Evolutionary conservation across 2,888 invertebrate species (phyloP).

Genomic region (Smittia aterrima): DNA sequence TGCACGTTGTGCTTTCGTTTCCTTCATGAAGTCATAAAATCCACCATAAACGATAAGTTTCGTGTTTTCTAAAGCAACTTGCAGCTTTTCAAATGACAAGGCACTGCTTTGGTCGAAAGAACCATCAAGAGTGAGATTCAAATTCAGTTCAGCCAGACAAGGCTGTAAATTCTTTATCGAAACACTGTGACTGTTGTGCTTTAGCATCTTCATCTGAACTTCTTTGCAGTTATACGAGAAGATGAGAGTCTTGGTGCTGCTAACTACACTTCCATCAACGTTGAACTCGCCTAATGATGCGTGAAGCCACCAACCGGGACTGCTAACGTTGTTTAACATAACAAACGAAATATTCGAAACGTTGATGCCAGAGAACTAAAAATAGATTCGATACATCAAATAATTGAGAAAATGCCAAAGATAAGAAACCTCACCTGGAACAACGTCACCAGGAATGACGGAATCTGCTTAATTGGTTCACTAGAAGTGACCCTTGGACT

Average conservation of each 20-base stretch:
- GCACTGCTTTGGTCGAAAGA: constrained; percentile 78
- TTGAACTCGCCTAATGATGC: constrained; percentile 68
- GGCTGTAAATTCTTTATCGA: constrained; percentile 57
- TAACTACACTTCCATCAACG: constrained; percentile 66
- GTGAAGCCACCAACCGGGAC: constrained; percentile 68
- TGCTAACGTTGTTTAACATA: constrained; percentile 60
- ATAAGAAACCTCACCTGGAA: constrained; percentile 63
- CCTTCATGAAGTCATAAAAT: constrained; percentile 55
- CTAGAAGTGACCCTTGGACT: constrained; percentile 46
- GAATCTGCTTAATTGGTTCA: constrained; percentile 58
- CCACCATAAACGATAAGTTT: constrained; percentile 56
- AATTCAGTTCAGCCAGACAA: constrained; percentile 69
- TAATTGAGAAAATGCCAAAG: background rate
- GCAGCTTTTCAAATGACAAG: constrained; percentile 69
- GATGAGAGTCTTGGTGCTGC: constrained; percentile 66
- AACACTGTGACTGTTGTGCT: constrained; percentile 5
- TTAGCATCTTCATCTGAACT: constrained; percentile 50
- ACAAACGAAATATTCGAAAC: constrained; percentile 69
- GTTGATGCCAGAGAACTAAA: constrained; percentile 81
- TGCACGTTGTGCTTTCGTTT: constrained; percentile 43
- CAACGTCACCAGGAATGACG: constrained; percentile 76
- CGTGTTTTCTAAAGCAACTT: constrained; percentile 54
- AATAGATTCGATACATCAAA: constrained; percentile 23
- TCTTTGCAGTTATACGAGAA: constrained; percentile 71
- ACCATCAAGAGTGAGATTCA: constrained; percentile 72